These are phyloP conservation scores for Globodera ellingtonae DNA, from an alignment of 1,140 invertebrate species.

Conservation along the genomic window DNA sequence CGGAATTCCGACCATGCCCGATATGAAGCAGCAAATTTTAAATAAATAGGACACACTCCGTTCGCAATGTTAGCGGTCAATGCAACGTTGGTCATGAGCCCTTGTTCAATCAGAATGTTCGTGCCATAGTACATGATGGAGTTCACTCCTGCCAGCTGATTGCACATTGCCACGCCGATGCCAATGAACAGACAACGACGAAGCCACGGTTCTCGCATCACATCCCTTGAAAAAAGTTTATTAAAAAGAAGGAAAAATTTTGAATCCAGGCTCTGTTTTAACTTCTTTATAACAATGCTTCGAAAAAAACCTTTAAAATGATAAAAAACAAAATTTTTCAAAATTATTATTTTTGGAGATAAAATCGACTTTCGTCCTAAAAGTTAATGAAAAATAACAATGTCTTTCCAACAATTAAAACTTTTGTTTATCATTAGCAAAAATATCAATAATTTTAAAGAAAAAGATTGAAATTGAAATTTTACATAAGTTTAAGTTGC, in stretches of 20 bases:
- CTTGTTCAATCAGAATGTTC: slow-evolving; percentile 5
- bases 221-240: neutral
- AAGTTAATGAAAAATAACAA: too few relatives aligned
- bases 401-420: too few relatives aligned
- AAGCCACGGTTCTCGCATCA: slow-evolving; percentile 17
- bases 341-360: too few relatives aligned
- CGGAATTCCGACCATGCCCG: too few relatives aligned
- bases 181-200: slow-evolving; percentile 26
- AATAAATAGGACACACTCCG: neutral
- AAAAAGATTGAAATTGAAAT: too few relatives aligned
- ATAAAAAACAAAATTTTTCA: too few relatives aligned
- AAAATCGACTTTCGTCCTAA: too few relatives aligned
- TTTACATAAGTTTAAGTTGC: slow-evolving; percentile 13
- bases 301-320: too few relatives aligned
- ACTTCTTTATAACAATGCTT: too few relatives aligned
- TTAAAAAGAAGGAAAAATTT: neutral
- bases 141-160: slow-evolving; percentile 29
- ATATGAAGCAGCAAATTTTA: too few relatives aligned
- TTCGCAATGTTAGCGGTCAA: slow-evolving; percentile 24
- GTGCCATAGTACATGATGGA: slow-evolving; percentile 31
- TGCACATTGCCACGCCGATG: slow-evolving; percentile 27
- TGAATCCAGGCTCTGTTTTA: neutral
- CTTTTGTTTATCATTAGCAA: too few relatives aligned
- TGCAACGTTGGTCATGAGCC: slow-evolving; percentile 10
- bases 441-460: too few relatives aligned